phyloP scores from a whole-genome alignment of 2,888 invertebrate genomes.

The Lycophotia porphyrea region DNA sequence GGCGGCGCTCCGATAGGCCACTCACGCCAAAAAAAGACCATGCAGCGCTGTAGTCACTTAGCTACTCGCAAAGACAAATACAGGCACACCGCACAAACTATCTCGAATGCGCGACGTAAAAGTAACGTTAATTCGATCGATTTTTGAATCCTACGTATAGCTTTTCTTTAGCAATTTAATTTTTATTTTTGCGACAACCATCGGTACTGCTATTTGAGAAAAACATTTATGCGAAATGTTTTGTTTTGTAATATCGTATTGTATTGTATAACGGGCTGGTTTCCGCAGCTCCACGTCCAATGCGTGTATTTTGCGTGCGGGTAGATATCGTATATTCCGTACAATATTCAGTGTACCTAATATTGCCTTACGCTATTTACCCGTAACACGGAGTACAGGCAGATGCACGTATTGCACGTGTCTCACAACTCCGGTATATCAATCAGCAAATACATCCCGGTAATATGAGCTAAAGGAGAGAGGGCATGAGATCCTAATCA shows the following conservation, averaged over 20 bases:
- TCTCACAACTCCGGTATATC: constrained; percentile 52
- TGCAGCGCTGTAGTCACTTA: neutral
- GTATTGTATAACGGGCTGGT: no score
- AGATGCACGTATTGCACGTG: constrained; percentile 44
- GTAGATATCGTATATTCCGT: constrained; percentile 4
- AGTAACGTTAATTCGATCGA: neutral
- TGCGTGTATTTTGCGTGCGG: no score
- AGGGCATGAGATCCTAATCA: constrained; percentile 76
- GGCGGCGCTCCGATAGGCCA: neutral
- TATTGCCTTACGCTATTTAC: neutral
- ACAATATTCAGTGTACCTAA: constrained; percentile 1
- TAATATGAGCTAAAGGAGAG: constrained; percentile 60
- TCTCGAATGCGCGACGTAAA: neutral
- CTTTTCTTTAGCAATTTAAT: neutral
- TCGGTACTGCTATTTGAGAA: neutral
- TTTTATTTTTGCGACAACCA: neutral
- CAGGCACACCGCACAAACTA: neutral
- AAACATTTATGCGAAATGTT: no score
- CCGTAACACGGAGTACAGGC: constrained; percentile 24
- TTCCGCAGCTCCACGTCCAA: no score
- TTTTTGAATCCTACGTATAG: neutral
- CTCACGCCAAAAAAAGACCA: neutral
- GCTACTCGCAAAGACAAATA: neutral
- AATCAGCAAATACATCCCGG: constrained; percentile 64
- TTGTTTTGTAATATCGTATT: no score